Conservation (phyloP, 1,140 invertebrate species). For the Macrotrachela quadricornifera region DNA sequence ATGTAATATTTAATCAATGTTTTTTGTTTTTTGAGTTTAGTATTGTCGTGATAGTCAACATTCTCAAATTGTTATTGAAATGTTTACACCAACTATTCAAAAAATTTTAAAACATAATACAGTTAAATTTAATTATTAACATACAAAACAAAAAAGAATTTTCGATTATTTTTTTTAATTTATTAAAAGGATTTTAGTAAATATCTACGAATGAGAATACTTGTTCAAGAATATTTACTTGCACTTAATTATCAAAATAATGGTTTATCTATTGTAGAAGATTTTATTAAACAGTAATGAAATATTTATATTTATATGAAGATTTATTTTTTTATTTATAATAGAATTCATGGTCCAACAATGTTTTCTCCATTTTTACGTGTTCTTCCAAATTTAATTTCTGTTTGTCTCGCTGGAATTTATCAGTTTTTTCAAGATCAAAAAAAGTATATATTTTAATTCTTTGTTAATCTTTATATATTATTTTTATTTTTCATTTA, state of each 20-base stretch:
- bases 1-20: too few species aligned
- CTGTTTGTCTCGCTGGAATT: conserved; percentile 52
- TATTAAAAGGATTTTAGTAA: conserved; percentile 48
- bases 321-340: not conserved
- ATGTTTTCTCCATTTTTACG: conserved; percentile 58
- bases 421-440: conserved; percentile 35
- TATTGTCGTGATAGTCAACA: conserved; percentile 39
- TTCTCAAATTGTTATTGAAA: conserved; percentile 37
- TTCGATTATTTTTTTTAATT: too few species aligned
- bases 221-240: conserved; percentile 54
- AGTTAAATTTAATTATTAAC: too few species aligned
- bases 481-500: not conserved
- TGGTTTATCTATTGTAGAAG: conserved; percentile 44
- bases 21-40: conserved; percentile 12
- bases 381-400: conserved; percentile 56
- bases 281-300: conserved; percentile 36
- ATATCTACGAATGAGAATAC: conserved; percentile 47
- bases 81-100: conserved; percentile 50
- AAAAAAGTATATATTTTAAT: conserved; percentile 17
- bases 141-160: too few species aligned
- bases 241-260: conserved; percentile 54
- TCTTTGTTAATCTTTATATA: too few species aligned
- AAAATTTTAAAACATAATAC: conserved; percentile 62
- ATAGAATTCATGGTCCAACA: conserved; percentile 49
- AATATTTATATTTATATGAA: too few species aligned